Conservation (phyloP, 1,140 invertebrate species). For the Neuroterus valhalla region DNA sequence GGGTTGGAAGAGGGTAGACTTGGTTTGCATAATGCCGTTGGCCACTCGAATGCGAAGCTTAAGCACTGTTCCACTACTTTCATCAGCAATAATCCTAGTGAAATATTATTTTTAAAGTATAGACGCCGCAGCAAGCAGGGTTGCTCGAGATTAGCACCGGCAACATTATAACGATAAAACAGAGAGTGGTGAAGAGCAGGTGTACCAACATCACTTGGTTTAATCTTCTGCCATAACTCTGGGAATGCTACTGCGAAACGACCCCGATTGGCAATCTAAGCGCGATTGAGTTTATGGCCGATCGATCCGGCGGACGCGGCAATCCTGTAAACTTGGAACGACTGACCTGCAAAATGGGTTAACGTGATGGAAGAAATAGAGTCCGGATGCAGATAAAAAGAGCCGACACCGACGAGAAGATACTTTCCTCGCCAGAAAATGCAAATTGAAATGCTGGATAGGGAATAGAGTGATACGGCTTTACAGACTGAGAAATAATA, state of each 20-base stretch:
- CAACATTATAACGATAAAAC: background rate
- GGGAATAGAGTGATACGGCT: background rate
- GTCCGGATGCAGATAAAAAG: constrained; percentile 20
- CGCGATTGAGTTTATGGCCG: constrained; percentile 42
- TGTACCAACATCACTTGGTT: constrained; percentile 66
- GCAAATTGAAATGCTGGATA: background rate
- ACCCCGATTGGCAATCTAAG: constrained; percentile 54
- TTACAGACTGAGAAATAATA: background rate
- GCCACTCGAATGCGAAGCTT: constrained; percentile 61
- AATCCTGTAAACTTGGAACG: constrained; percentile 35
- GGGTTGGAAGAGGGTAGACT: constrained; percentile 52
- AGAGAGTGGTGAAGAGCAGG: constrained; percentile 55
- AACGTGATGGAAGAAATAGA: constrained; percentile 28
- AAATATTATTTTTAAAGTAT: constrained; percentile 70
- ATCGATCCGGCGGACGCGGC: constrained; percentile 43
- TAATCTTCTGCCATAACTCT: constrained; percentile 65
- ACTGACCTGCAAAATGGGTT: constrained; percentile 40
- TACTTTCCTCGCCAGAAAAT: constrained; percentile 20
- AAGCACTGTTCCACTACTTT: constrained; percentile 65
- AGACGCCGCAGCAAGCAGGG: constrained; percentile 2
- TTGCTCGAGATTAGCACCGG: background rate
- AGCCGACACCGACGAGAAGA: constrained; percentile 26
- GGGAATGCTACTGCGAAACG: constrained; percentile 40
- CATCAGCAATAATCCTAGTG: constrained; percentile 65
- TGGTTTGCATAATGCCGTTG: constrained; percentile 69